These are phyloP conservation scores for Oncorhynchus keta DNA, from an alignment of 2,113 vertebrate genomes.

Conservation along the genomic window DNA sequence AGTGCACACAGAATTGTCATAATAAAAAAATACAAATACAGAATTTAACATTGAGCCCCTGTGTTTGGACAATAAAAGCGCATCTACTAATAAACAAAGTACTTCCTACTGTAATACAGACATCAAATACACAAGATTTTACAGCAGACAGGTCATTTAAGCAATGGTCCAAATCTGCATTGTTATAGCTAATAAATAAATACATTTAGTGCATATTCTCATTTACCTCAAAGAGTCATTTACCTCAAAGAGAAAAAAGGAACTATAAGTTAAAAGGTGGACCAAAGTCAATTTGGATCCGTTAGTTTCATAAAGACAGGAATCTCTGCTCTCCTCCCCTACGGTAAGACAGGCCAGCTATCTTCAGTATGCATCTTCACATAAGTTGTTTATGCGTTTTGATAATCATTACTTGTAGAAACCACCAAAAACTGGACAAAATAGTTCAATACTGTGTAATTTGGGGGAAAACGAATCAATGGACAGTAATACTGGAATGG, in stretches of 20 bases:
- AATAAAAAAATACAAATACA: conserved; percentile 69
- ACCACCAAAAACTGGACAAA: not conserved
- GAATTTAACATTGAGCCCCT: conserved; percentile 68
- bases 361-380: conserved; percentile 51
- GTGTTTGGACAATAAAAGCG: conserved; percentile 70
- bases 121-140: conserved; percentile 63
- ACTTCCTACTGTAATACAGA: conserved; percentile 57
- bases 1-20: conserved; percentile 78
- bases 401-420: conserved; percentile 31
- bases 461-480: not conserved
- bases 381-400: conserved; percentile 12
- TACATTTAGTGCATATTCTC: conserved; percentile 79
- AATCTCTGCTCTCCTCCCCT: conserved; percentile 47
- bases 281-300: conserved; percentile 74
- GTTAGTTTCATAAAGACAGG: conserved; percentile 61
- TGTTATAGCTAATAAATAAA: conserved; percentile 80
- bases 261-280: conserved; percentile 72
- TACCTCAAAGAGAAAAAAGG: conserved; percentile 70
- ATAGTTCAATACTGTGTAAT: conserved; percentile 3
- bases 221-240: conserved; percentile 63
- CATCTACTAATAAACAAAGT: conserved; percentile 66
- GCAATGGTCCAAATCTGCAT: conserved; percentile 64
- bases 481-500: too few relatives aligned
- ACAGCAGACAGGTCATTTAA: conserved; percentile 68
- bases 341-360: conserved; percentile 77